Conservation (phyloP, 2,797 vertebrate genomes). For the Oryzias dopingdopingensis region DNA sequence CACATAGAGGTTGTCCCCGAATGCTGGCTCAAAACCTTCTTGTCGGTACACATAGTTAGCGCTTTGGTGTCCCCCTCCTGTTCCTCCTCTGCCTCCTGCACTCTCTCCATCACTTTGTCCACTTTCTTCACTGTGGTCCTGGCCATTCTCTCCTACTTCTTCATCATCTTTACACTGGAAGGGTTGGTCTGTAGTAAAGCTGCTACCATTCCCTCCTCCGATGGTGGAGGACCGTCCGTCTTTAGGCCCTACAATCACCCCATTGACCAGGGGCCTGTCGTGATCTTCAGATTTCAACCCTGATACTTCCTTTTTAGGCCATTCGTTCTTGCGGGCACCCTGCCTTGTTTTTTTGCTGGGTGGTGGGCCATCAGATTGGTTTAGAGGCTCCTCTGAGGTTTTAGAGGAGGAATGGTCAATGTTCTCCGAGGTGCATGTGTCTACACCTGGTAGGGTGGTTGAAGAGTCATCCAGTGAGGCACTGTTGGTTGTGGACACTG, state of each 20-base stretch:
- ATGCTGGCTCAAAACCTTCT: conserved; percentile 92
- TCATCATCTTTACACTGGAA: conserved; percentile 87
- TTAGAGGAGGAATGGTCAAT: conserved; percentile 78
- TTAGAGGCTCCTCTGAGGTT: conserved; percentile 60
- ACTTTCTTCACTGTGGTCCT: conserved; percentile 89
- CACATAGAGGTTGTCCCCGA: conserved; percentile 97
- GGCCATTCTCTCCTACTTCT: conserved; percentile 84
- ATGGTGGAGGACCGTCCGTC: conserved; percentile 66
- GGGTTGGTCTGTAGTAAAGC: conserved; percentile 74
- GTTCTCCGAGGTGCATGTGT: conserved; percentile 79
- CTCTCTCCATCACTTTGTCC: conserved; percentile 88
- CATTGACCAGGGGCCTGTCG: conserved; percentile 82
- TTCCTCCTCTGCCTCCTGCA: conserved; percentile 60
- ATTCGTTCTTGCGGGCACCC: conserved; percentile 86
- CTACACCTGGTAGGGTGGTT: conserved; percentile 72
- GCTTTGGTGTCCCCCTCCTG: conserved; percentile 64
- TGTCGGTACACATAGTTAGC: conserved; percentile 91
- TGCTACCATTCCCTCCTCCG: conserved; percentile 64
- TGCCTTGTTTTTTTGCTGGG: conserved; percentile 87
- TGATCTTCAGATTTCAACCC: conserved; percentile 75
- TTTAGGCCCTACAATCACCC: conserved; percentile 84
- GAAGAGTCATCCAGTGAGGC: conserved; percentile 87
- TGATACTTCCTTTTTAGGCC: conserved; percentile 84
- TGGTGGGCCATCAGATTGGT: conserved; percentile 71
- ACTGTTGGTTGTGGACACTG: conserved; percentile 92